Conservation (phyloP, 2,797 vertebrate genomes). For the Thunnus albacares region DNA sequence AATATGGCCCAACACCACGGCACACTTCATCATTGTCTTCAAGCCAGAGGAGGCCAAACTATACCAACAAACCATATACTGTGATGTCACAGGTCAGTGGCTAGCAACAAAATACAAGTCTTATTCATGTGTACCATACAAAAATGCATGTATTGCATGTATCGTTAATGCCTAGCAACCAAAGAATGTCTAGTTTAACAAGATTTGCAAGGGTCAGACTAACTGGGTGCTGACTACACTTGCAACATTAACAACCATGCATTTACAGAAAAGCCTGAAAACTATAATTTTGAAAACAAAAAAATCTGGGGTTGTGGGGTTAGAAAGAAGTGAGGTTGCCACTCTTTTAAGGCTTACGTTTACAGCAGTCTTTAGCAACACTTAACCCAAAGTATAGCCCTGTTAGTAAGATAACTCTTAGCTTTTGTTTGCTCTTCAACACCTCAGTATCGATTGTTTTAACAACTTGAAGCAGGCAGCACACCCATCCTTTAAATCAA, state of each 20-base stretch:
- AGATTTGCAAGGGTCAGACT: too few species aligned
- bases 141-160: background rate
- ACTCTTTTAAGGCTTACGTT: background rate
- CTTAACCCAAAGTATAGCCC: background rate
- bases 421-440: conserved; percentile 36
- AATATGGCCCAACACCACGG: conserved; percentile 87
- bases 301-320: too few species aligned
- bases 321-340: too few species aligned
- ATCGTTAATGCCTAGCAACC: background rate
- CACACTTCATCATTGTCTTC: conserved; percentile 87
- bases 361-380: background rate
- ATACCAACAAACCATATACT: conserved; percentile 88
- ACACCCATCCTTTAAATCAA: conserved; percentile 46
- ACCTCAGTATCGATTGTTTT: conserved; percentile 40
- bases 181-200: background rate
- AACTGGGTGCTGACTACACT: background rate
- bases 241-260: background rate
- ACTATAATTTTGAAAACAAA: too few species aligned
- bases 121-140: background rate
- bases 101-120: background rate
- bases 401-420: background rate
- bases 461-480: conserved; percentile 18
- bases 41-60: conserved; percentile 86
- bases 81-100: conserved; percentile 89
- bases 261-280: background rate